Base-by-base conservation (phyloP, 2,113 vertebrate species). In the Siniperca knerii region DNA sequence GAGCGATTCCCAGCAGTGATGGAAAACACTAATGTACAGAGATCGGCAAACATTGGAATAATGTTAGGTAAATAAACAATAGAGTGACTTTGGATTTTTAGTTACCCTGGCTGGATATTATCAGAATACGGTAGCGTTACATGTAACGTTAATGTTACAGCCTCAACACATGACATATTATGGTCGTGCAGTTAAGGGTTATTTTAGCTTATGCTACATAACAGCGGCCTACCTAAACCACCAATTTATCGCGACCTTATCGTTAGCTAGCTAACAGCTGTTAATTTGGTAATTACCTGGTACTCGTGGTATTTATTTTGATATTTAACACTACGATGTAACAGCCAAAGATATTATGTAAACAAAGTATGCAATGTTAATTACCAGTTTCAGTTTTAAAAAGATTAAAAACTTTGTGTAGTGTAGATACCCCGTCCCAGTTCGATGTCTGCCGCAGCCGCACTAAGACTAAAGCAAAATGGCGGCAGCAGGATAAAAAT, bases 381-480 rank as follows among this genome's bases (percentile, higher is more conserved):
- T 93, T 93, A 94, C 93, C 93, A 84, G 84, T 71, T 82, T 84
- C 60, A 6, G 66, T 13, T 66, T 70, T 69, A 20, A 81, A 86
- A 84, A 72, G 25, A 46, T 33, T 33, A 75, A 83, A 85, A 71
- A 21, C 50, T 52, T 15, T 60, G 35, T 70, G 40, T 66, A 69
- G 73, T 65, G 52, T 42, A 66, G 70, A 20, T 61, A 48, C 50
- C 44, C 33, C 23, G 64, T 75, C 42, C 72, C 66, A 4, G 52
- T 8, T 64, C 77, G 76, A 20, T 79, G 46, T 37, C 52, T 54
- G 29, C 42, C 25, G 46, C 21, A 62, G 71, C 52, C 6, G 60
- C 25, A 70, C 21, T 52, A 1, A 16, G 29, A 79, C 35, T 73
- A 20, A 81, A 74, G 21, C 81, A 93, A 94, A 92, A 94, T 94